phyloP scores from a whole-genome alignment of 2,113 vertebrate genomes.

The Pterocles burchelli region DNA sequence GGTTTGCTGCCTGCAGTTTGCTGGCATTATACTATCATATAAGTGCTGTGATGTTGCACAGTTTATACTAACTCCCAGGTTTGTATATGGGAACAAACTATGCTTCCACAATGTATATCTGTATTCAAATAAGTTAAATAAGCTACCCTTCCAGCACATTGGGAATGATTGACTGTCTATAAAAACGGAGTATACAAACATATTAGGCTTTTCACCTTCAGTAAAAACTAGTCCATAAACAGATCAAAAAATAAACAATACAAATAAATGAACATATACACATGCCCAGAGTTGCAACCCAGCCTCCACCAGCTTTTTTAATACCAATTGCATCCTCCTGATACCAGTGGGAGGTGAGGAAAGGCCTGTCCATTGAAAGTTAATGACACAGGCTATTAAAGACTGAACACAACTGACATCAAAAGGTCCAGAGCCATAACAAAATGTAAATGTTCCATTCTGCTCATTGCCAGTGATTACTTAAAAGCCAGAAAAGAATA shows the following conservation, averaged over 20 bases:
- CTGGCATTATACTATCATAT: neutral
- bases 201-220: neutral
- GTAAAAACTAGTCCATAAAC: neutral
- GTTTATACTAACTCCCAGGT: neutral
- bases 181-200: neutral
- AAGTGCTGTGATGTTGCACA: neutral
- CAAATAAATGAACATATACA: neutral
- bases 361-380: neutral
- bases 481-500: neutral
- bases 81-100: neutral
- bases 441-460: neutral
- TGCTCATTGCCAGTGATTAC: neutral
- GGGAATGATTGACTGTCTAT: neutral
- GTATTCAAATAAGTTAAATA: neutral
- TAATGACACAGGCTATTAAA: neutral
- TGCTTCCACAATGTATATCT: neutral
- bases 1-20: neutral
- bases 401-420: neutral
- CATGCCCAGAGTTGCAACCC: neutral
- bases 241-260: neutral
- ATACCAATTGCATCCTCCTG: neutral
- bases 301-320: neutral
- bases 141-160: neutral
- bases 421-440: neutral
- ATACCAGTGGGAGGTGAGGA: neutral